Base-by-base conservation (phyloP, 2,797 vertebrate genomes). In the Muscicapa striata region DNA sequence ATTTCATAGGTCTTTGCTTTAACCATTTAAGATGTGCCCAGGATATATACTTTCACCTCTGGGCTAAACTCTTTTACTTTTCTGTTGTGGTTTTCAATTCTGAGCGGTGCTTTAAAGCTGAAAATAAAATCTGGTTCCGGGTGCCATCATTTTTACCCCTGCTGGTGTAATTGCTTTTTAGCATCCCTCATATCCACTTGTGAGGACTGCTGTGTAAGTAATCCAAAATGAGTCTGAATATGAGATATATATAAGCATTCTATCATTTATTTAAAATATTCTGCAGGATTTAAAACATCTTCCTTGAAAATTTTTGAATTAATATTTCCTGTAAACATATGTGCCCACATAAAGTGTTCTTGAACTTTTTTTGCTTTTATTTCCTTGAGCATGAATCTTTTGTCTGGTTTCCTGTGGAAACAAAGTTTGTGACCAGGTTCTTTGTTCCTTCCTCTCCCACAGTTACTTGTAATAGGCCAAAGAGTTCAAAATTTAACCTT, bases 381-480 rank as follows among this genome's bases (percentile, higher is more conserved):
- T 43, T 78, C 41, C 49, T 34, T 76, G 73, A n/a, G 10, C 89
- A 52, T 84, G 58, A 73, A 67, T 84, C 48, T 89, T 84, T 79
- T 87, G 55, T 69, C 43, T 49, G 36, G 41, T 81, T 96, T 96
- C 92, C 89, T 84, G 78, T 82, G 72, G 92, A 92, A 92, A 78
- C 43, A 23, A 68, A 81, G 46, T 63, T 69, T 92, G 70, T 94
- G 61, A 78, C 55, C 48, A 66, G 29, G 24, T 75, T 84, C 51
- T 78, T 34, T 81, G 77, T 87, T 93, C 70, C 81, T 95, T 95
- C 74, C 90, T 94, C 70, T 96, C 80, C 48, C 84, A 66, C 66
- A 83, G 69, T 73, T 76, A 38, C 57, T 89, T 75, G 24, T 43
- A 79, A 58, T 30, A 66, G 70, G 46, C 75, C 52, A 38, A 30